phyloP scores from a whole-genome alignment of 2,888 invertebrate genomes.

The Volucella bombylans region DNA sequence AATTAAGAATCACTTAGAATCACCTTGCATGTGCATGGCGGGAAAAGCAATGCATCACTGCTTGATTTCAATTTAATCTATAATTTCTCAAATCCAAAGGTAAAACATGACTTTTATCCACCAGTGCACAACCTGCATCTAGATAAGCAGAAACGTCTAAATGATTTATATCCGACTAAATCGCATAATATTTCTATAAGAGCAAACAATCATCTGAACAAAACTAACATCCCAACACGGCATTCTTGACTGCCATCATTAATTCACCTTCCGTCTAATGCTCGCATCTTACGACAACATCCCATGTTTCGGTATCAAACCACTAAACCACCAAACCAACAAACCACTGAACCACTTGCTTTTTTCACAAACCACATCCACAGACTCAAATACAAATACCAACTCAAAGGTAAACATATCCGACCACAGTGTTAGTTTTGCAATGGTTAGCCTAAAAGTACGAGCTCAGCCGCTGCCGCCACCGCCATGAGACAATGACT shows the following conservation, averaged over 20 bases:
- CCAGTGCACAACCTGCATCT: no score
- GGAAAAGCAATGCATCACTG: slow-evolving; percentile 38
- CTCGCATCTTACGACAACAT: slow-evolving; percentile 47
- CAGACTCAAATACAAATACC: no score
- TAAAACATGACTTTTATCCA: slow-evolving; percentile 15
- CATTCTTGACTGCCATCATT: slow-evolving; percentile 61
- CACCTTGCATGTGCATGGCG: slow-evolving; percentile 8
- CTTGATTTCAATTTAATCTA: slow-evolving; percentile 36
- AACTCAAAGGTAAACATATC: slow-evolving; percentile 39
- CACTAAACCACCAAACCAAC: no score
- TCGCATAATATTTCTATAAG: slow-evolving; percentile 42
- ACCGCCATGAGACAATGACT: slow-evolving; percentile 65
- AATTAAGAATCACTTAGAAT: not conserved
- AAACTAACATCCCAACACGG: slow-evolving; percentile 34
- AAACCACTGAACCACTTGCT: slow-evolving; percentile 50
- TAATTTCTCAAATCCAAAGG: slow-evolving; percentile 53
- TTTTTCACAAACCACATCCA: slow-evolving; percentile 45
- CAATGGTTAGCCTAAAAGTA: slow-evolving; percentile 51
- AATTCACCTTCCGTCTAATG: slow-evolving; percentile 58
- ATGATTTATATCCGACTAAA: slow-evolving; percentile 61
- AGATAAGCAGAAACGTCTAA: slow-evolving; percentile 11
- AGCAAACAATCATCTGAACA: slow-evolving; percentile 63
- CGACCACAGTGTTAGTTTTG: slow-evolving; percentile 36
- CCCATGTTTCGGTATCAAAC: not conserved
- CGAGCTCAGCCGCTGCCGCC: slow-evolving; percentile 4